Percentiles rank a stretch among this genome's conserved stretches.
These are phyloP conservation scores for Callipepla californica DNA, from an alignment of 2,113 vertebrate genomes.

Conservation along the genomic window DNA sequence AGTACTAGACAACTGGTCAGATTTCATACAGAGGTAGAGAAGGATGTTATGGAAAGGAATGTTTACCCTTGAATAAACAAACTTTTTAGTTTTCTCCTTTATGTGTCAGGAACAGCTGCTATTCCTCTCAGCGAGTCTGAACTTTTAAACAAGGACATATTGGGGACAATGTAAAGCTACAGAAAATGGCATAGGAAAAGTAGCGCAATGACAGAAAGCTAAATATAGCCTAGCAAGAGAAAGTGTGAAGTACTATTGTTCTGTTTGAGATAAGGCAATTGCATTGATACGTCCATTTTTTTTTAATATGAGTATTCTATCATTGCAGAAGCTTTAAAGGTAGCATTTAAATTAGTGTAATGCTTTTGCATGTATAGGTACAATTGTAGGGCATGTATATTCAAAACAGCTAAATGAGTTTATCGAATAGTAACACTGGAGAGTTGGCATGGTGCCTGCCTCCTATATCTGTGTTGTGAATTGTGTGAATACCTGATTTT, in stretches of 20 bases:
- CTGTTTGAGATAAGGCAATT: background rate
- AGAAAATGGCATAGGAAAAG: background rate
- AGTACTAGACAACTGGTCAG: background rate
- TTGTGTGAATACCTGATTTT: background rate
- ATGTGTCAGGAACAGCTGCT: background rate
- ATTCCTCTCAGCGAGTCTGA: background rate
- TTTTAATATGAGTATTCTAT: background rate
- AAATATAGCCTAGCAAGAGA: background rate
- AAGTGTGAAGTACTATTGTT: background rate
- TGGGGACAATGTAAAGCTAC: background rate
- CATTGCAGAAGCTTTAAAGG: background rate
- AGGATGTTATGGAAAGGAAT: slow-evolving; percentile 29
- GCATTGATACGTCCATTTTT: background rate
- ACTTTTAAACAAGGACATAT: background rate
- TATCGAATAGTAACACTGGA: background rate
- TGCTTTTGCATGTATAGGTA: background rate
- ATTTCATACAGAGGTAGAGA: slow-evolving; percentile 6
- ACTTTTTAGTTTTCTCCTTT: background rate
- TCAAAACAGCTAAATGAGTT: background rate
- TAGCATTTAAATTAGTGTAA: background rate
- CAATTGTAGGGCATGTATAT: background rate
- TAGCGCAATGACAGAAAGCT: background rate
- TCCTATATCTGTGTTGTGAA: background rate
- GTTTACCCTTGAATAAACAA: slow-evolving; percentile 22
- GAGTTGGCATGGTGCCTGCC: background rate